Percentiles rank a stretch among this genome's conserved stretches.
phyloP scores from a whole-genome alignment of 1,140 invertebrate species.

The Diorhabda carinulata region DNA sequence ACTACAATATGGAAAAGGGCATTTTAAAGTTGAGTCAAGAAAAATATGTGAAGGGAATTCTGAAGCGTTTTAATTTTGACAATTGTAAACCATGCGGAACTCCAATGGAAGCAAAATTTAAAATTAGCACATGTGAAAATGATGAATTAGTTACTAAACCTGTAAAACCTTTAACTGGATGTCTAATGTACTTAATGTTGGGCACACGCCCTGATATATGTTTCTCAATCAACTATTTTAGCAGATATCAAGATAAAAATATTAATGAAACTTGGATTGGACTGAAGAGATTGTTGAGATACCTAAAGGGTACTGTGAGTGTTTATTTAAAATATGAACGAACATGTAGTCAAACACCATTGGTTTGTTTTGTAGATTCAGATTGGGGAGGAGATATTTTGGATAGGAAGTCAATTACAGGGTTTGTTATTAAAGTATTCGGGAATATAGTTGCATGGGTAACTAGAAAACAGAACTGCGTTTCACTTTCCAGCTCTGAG shows the following conservation, averaged over 20 bases:
- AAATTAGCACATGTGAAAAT: too few relatives aligned
- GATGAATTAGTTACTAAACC: too few relatives aligned
- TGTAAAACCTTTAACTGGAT: too few relatives aligned
- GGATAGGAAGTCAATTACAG: slow-evolving; percentile 1
- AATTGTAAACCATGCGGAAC: slow-evolving; percentile 1
- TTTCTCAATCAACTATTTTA: too few relatives aligned
- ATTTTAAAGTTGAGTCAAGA: slow-evolving; percentile 7
- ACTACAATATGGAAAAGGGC: neutral
- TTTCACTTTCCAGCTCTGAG: neutral
- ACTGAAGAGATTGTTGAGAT: too few relatives aligned
- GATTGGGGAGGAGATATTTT: slow-evolving; percentile 11
- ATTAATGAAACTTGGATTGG: too few relatives aligned
- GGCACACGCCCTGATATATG: too few relatives aligned
- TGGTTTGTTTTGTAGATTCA: slow-evolving; percentile 4
- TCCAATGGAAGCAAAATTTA: neutral
- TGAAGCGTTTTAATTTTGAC: slow-evolving; percentile 8
- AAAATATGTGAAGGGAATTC: neutral
- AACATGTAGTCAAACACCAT: neutral
- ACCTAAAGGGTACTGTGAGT: too few relatives aligned
- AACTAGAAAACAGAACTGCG: slow-evolving; percentile 4
- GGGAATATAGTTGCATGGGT: slow-evolving; percentile 2
- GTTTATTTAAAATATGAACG: too few relatives aligned
- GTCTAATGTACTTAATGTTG: too few relatives aligned
- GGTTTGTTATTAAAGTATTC: slow-evolving; percentile 5
- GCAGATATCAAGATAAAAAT: too few relatives aligned